Base-by-base conservation (phyloP, 1,140 invertebrate genomes). In the Solenopsis invicta region DNA sequence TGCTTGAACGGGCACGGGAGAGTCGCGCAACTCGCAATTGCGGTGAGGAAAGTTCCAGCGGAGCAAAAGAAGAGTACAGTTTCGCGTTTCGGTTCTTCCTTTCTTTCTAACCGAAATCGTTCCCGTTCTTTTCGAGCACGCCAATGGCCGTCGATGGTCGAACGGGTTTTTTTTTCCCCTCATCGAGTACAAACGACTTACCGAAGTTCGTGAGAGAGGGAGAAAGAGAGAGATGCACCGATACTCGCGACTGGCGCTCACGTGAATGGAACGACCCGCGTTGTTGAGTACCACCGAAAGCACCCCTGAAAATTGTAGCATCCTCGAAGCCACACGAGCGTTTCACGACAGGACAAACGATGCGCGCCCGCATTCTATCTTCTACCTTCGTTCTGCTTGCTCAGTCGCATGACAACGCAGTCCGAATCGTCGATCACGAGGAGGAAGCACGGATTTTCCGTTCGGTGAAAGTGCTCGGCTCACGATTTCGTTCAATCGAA, bases 111-210 rank as follows among this genome's bases (percentile, higher is more conserved):
- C 75, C 62, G 71, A 90, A 90, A 90, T 88, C 75, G 80, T 80
- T 90, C 37, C 75, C 69, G 87, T 90, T 90, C 89, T 90, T 85
- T 56, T 61, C 48, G 45, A 81, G 80, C 64, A 87, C 67, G 50
- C 61, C 89, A 85, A 89, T 89, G 88, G 66, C 56, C 71, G 59
- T 18, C 84, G 81, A 66, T 85, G 71, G 82, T 64, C 61, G 84
- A 86, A 80, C 72, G 41, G 74, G 2, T 2, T 84, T 69, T 67
- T 56, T 71, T 56, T 18, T 67, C 80, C 52, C 59, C 62, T 87
- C 37, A 67, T 61, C 72, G 78, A 89, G 88, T 90, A 89, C 89
- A 89, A 90, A 90, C 86, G 89, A 90, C 88, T 90, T 90, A 90
- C 74, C 72, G 86, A 90, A 85, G 78, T 90, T n/a, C 56, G 9